phyloP scores from a whole-genome alignment of 2,113 vertebrate genomes.

The Ellobius talpinus region DNA sequence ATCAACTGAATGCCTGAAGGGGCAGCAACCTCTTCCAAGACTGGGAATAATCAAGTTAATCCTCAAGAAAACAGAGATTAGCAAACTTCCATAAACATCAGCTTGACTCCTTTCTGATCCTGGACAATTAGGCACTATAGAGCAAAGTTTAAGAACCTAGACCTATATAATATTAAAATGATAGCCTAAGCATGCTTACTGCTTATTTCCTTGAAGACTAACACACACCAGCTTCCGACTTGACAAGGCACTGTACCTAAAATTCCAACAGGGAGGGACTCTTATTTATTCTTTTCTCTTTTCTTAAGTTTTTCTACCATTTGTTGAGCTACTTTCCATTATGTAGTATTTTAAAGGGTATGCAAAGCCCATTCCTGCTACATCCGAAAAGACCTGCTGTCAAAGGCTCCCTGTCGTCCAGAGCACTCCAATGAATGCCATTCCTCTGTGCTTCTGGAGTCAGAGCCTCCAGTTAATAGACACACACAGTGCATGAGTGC shows the following conservation, averaged over 20 bases:
- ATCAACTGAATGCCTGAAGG: not conserved
- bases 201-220: not conserved
- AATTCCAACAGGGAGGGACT: not conserved
- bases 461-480: not conserved
- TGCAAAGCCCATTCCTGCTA: not conserved
- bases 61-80: slow-evolving; percentile 37
- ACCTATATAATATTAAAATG: not conserved
- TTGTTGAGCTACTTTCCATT: not conserved
- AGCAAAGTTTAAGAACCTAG: not conserved
- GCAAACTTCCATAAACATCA: not conserved
- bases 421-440: not conserved
- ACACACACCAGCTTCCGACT: not conserved
- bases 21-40: slow-evolving; percentile 9
- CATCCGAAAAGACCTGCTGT: not conserved
- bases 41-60: slow-evolving; percentile 48
- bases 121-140: not conserved
- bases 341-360: not conserved
- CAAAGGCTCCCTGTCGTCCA: not conserved
- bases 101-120: not conserved
- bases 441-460: not conserved
- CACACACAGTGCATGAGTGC: not conserved
- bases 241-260: not conserved
- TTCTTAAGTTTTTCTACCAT: not conserved
- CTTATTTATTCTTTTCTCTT: not conserved
- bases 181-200: not conserved